Evolutionary conservation across 2,888 invertebrate genomes (phyloP).

Genomic region (Caenorhabditis sp.): DNA sequence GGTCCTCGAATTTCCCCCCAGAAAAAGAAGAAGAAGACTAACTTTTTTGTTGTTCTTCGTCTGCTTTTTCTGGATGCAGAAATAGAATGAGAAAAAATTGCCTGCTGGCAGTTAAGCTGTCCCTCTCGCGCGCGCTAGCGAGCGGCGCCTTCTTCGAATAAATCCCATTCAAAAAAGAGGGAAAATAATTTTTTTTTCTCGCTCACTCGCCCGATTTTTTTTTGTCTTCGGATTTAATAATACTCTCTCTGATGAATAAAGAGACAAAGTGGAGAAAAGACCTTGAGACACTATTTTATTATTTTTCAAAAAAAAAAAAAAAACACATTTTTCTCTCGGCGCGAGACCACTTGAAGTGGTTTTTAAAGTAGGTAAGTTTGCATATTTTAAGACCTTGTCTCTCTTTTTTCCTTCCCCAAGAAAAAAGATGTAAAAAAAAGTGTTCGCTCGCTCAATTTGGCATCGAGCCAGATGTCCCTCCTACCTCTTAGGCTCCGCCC

Average conservation of each 20-base stretch:
- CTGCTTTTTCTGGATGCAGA: no score
- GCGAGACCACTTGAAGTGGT: not conserved
- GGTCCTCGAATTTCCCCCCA: no score
- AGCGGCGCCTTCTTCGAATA: not conserved
- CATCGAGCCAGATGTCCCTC: slow-evolving; percentile 36
- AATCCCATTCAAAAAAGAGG: not conserved
- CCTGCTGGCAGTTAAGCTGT: not conserved
- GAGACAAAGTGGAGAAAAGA: not conserved
- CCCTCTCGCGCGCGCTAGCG: not conserved
- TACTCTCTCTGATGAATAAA: not conserved
- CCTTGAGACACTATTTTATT: not conserved
- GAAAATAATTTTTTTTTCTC: not conserved
- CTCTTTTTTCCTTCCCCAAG: not conserved
- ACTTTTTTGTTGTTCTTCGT: not conserved
- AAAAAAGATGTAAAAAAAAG: slow-evolving; percentile 1
- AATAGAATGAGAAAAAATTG: not conserved
- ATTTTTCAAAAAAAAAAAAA: not conserved
- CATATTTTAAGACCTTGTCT: not conserved
- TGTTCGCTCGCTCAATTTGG: slow-evolving; percentile 19
- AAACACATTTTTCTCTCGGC: not conserved
- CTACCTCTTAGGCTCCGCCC: slow-evolving; percentile 18
- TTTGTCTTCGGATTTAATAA: not conserved
- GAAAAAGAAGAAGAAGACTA: not conserved
- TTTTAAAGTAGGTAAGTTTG: not conserved
- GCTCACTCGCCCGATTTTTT: not conserved